Conservation (phyloP, 2,888 invertebrate species). For the Nephrocerus scutellatus region DNA sequence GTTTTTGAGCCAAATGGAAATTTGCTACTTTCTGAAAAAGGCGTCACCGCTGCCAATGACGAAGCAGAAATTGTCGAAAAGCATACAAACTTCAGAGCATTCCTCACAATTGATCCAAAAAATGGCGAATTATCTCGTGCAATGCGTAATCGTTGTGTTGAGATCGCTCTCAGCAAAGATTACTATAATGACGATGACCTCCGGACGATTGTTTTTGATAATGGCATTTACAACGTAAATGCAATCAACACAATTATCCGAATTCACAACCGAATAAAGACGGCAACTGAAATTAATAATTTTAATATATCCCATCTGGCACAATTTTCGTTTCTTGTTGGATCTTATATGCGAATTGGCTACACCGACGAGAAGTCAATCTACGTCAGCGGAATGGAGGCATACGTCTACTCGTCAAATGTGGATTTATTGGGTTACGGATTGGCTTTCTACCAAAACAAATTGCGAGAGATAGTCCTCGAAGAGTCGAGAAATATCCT, state of each 20-base stretch:
- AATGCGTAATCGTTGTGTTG: constrained; percentile 96
- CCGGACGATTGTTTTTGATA: constrained; percentile 50
- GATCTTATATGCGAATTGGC: constrained; percentile 40
- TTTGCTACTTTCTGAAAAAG: constrained; percentile 84
- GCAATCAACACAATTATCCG: constrained; percentile 49
- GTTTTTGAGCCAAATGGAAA: constrained; percentile 89
- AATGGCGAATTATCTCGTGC: constrained; percentile 96
- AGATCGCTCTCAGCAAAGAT: constrained; percentile 57
- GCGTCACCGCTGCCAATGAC: constrained; percentile 64
- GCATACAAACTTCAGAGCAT: constrained; percentile 85
- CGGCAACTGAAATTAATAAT: constrained; percentile 39
- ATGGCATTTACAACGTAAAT: constrained; percentile 46
- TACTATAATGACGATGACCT: constrained; percentile 47
- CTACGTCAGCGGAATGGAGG: constrained; percentile 43
- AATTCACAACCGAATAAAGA: constrained; percentile 46
- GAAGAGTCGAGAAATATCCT: constrained; percentile 22
- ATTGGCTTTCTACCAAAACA: constrained; percentile 40
- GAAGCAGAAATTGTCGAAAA: constrained; percentile 68
- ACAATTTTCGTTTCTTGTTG: constrained; percentile 40
- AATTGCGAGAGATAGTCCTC: constrained; percentile 38
- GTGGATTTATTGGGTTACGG: constrained; percentile 44
- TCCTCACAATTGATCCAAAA: constrained; percentile 90
- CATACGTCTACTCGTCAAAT: constrained; percentile 43
- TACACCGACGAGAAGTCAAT: constrained; percentile 37
- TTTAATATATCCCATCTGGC: constrained; percentile 42